Percentiles rank a stretch among this genome's conserved stretches.
These are phyloP conservation scores for Staurois parvus DNA, from an alignment of 2,797 vertebrate species.

Conservation along the genomic window DNA sequence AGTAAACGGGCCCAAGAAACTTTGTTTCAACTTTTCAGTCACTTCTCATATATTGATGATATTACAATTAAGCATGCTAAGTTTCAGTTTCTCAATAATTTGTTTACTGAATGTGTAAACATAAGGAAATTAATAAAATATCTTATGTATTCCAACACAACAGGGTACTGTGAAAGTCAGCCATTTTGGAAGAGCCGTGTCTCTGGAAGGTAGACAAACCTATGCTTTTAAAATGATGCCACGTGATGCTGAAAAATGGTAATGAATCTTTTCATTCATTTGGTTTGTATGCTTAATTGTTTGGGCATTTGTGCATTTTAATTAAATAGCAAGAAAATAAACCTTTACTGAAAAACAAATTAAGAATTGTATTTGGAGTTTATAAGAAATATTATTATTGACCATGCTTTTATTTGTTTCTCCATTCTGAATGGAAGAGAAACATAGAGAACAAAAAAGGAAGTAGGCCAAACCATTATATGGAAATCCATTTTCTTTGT, in stretches of 20 bases:
- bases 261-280: background rate
- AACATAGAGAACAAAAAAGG: too few relatives aligned
- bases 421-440: too few relatives aligned
- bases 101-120: background rate
- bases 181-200: constrained; percentile 44
- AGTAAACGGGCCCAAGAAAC: too few relatives aligned
- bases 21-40: background rate
- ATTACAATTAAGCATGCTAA: background rate
- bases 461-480: too few relatives aligned
- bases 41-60: background rate
- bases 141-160: background rate
- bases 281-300: background rate
- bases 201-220: constrained; percentile 15
- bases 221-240: constrained; percentile 50
- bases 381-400: too few relatives aligned
- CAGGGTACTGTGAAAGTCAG: constrained; percentile 39
- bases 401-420: too few relatives aligned
- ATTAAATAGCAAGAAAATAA: too few relatives aligned
- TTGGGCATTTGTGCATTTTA: too few relatives aligned
- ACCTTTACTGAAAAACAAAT: too few relatives aligned
- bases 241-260: constrained; percentile 36
- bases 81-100: background rate
- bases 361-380: too few relatives aligned
- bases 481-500: too few relatives aligned
- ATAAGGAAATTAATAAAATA: background rate